Conservation (phyloP, 2,113 vertebrate genomes). For the Datnioides undecimradiatus region DNA sequence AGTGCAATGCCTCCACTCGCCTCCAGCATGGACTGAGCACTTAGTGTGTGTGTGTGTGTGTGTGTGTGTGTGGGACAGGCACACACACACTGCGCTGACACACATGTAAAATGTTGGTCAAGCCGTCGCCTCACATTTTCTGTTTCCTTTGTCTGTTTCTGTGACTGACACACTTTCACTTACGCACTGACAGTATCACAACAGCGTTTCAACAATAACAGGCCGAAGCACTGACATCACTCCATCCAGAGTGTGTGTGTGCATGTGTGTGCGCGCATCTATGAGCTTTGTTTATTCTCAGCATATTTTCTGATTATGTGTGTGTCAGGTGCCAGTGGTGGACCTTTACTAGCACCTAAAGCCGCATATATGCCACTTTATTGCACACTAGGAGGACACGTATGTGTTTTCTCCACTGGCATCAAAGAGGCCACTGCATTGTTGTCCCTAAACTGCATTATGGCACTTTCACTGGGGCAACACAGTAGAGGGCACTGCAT, state of each 20-base stretch:
- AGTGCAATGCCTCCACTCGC: constrained; percentile 59
- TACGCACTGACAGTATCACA: not conserved
- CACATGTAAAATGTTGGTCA: constrained; percentile 44
- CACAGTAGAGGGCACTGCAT: too few relatives aligned
- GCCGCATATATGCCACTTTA: too few relatives aligned
- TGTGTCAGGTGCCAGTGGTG: too few relatives aligned
- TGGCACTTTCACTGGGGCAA: too few relatives aligned
- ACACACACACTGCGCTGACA: not conserved
- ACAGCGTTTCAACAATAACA: not conserved
- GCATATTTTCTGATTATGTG: too few relatives aligned
- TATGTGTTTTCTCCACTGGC: too few relatives aligned
- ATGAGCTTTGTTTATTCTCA: not conserved
- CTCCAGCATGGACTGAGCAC: constrained; percentile 68
- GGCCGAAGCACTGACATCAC: not conserved
- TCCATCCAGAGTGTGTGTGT: not conserved
- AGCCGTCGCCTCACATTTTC: not conserved
- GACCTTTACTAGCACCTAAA: too few relatives aligned
- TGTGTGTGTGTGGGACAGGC: constrained; percentile 41
- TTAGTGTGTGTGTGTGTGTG: constrained; percentile 42
- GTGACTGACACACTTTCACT: not conserved
- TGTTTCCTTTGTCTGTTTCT: constrained; percentile 16
- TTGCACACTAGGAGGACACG: too few relatives aligned
- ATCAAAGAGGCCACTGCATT: too few relatives aligned
- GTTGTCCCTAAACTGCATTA: too few relatives aligned
- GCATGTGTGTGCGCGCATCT: not conserved